Evolutionary conservation across 2,797 vertebrate genomes (phyloP).

Genomic region (Cyclopterus lumpus): DNA sequence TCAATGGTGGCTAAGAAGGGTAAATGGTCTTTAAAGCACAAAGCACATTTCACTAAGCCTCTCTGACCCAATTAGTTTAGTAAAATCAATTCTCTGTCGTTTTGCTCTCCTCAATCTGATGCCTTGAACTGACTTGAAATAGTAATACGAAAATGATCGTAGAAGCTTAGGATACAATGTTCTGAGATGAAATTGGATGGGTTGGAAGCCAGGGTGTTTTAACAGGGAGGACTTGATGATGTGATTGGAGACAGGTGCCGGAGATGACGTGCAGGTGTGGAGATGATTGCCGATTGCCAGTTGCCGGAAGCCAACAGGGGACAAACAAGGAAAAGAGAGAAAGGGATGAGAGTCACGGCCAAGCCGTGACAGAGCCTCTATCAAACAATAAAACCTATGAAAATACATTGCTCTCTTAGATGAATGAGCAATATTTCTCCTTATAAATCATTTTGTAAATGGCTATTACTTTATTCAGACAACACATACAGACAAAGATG

Average conservation of each 20-base stretch:
- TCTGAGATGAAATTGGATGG: neutral
- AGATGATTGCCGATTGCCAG: too few relatives aligned
- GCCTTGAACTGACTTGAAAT: neutral
- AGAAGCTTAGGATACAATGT: neutral
- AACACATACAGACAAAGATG: neutral
- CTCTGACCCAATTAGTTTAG: slow-evolving; percentile 33
- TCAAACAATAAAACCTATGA: neutral
- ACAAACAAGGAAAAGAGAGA: too few relatives aligned
- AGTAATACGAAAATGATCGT: neutral
- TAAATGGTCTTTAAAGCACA: neutral
- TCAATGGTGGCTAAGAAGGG: neutral
- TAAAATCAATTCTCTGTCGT: slow-evolving; percentile 4
- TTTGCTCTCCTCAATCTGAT: slow-evolving; percentile 12
- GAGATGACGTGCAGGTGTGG: too few relatives aligned
- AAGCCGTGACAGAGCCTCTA: neutral
- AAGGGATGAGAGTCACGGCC: too few relatives aligned
- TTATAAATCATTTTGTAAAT: neutral
- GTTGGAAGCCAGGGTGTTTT: too few relatives aligned
- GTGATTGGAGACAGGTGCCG: too few relatives aligned
- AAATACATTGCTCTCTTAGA: neutral
- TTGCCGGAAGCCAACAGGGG: too few relatives aligned
- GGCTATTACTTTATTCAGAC: neutral
- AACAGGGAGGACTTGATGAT: too few relatives aligned
- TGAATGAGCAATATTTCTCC: neutral
- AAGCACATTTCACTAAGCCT: slow-evolving; percentile 13